These are phyloP conservation scores for Tichodroma muraria DNA, from an alignment of 2,113 vertebrate genomes.

Conservation along the genomic window DNA sequence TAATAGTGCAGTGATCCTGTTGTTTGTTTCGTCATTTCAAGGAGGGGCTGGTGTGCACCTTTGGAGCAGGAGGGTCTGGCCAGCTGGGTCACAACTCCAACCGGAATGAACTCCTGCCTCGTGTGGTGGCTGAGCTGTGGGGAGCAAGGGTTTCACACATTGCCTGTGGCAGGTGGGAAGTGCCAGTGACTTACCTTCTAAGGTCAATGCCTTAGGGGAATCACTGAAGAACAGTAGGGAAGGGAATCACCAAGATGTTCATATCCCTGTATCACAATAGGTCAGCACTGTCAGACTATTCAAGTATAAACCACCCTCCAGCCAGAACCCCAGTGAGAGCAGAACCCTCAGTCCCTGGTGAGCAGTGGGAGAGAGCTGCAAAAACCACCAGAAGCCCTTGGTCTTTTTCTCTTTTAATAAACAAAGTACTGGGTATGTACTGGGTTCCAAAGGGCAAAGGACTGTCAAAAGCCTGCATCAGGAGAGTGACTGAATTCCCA, in stretches of 20 bases:
- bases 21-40: conserved; percentile 12
- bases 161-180: conserved; percentile 71
- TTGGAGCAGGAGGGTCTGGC: conserved; percentile 72
- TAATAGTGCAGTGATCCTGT: background rate
- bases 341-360: background rate
- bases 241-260: background rate
- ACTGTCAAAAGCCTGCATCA: background rate
- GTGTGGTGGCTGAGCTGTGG: conserved; percentile 62
- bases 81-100: conserved; percentile 75
- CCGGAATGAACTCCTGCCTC: conserved; percentile 50
- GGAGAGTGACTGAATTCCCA: background rate
- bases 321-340: background rate
- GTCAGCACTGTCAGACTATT: background rate
- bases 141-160: conserved; percentile 60
- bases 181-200: background rate
- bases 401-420: background rate
- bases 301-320: background rate
- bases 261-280: background rate
- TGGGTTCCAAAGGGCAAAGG: background rate
- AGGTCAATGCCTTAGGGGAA: background rate
- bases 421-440: background rate
- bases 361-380: background rate
- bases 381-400: background rate
- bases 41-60: conserved; percentile 75
- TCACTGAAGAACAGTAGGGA: background rate